phyloP scores from a whole-genome alignment of 2,797 vertebrate genomes.

The Picus viridis region DNA sequence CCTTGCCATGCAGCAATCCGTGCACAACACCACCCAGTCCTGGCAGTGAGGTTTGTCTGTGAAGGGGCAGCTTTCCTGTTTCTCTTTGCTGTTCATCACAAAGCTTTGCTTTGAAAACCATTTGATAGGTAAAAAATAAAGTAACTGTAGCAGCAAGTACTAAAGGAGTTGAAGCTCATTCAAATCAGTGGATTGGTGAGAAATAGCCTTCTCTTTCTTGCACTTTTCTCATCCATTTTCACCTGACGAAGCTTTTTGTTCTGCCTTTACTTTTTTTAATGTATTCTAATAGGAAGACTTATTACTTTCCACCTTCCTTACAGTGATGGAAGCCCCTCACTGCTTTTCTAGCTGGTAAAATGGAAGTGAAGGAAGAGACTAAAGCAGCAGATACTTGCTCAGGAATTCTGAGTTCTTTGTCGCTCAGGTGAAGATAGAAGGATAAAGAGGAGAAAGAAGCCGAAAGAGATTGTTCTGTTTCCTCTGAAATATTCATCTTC shows the following conservation, averaged over 20 bases:
- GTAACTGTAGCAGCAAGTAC: not conserved
- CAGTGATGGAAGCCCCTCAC: not conserved
- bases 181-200: not conserved
- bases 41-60: not conserved
- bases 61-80: not conserved
- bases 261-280: not conserved
- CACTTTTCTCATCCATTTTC: not conserved
- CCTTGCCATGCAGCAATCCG: rapidly evolving
- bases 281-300: not conserved
- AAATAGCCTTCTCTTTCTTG: not conserved
- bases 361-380: not conserved
- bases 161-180: not conserved
- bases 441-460: not conserved
- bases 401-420: slow-evolving; percentile 32
- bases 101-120: not conserved
- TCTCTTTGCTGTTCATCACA: not conserved
- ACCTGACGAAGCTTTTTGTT: not conserved
- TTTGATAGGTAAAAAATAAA: not conserved
- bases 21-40: not conserved
- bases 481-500: not conserved
- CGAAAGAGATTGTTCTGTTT: not conserved
- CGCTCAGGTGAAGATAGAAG: not conserved
- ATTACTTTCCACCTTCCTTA: not conserved
- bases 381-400: not conserved
- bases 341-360: not conserved